Conservation (phyloP, 1,140 invertebrate genomes). For the Lucilia cuprina region DNA sequence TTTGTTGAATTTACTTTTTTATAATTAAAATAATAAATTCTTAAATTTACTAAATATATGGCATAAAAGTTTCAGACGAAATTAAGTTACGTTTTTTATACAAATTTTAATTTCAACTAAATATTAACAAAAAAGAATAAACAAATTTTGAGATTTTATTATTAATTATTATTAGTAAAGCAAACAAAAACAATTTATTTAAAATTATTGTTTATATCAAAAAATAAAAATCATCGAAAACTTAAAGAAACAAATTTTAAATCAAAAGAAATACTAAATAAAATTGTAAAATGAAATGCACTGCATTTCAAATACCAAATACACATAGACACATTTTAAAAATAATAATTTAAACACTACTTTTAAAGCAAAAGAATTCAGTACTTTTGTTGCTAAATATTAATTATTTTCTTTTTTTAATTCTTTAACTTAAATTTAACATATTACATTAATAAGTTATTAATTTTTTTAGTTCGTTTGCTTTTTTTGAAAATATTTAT, state of each 20-base stretch:
- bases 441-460: not conserved
- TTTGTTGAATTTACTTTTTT: no score
- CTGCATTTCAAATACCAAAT: slow-evolving; percentile 10
- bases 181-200: not conserved
- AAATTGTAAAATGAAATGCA: not conserved
- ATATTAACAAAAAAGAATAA: slow-evolving; percentile 1
- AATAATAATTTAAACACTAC: not conserved
- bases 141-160: not conserved
- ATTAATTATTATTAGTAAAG: not conserved
- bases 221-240: not conserved
- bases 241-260: not conserved
- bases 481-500: not conserved
- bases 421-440: not conserved
- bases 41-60: slow-evolving; percentile 23
- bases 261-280: not conserved
- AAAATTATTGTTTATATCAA: not conserved
- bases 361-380: not conserved
- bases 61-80: slow-evolving; percentile 9
- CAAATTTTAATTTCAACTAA: slow-evolving; percentile 3
- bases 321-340: not conserved
- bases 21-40: not conserved
- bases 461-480: no score
- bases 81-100: not conserved
- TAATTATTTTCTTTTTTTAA: not conserved
- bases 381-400: not conserved